Base-by-base conservation (phyloP, 2,888 invertebrate genomes). In the Melangyna quadrimaculata region DNA sequence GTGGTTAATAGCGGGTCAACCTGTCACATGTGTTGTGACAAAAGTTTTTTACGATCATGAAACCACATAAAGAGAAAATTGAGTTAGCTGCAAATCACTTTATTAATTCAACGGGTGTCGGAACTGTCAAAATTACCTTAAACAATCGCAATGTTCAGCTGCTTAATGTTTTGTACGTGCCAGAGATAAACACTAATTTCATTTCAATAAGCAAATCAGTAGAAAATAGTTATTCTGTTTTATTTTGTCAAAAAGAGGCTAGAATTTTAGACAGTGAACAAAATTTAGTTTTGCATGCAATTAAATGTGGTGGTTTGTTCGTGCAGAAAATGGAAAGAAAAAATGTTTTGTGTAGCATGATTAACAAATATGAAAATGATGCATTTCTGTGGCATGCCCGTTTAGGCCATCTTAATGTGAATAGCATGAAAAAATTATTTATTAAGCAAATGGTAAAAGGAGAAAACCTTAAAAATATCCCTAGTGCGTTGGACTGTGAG, bases 21-120 rank as follows among this genome's bases (percentile, higher is more conserved):
- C 17, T 32, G 61, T 19, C 65, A 74, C 43, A 12, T 74, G n/a
- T n/a, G 74, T 12, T 67, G 67, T 17, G 67, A 75, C 24, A 45
- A 43, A 67, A 74, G 22, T 10, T 43, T 40, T 72, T 72, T 72
- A 45, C 57, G 8, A n/a, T 14, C 14, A 48, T 72, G n/a, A 22
- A 45, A 9, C 19, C 48, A 24, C 48, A 59, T 19, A 7, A 22
- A 1, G 55, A 74, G 19, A 57, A 57, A 7, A 67, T 45, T 24
- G 59, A 48, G 12, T 55, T 74, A 10, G 75, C 67, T 29, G 48
- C 17, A 24, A 48, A 67, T 32, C 24, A 67, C 32, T 67, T 51
- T 19, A 48, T 67, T 32, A 35, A 19, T 27, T 67, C 69, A 17
- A 40, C 4, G 17, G 40, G 53, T 17, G 22, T 69, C 32, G 53